Conservation (phyloP, 2,888 invertebrate species). For the Coenonympha glycerion region DNA sequence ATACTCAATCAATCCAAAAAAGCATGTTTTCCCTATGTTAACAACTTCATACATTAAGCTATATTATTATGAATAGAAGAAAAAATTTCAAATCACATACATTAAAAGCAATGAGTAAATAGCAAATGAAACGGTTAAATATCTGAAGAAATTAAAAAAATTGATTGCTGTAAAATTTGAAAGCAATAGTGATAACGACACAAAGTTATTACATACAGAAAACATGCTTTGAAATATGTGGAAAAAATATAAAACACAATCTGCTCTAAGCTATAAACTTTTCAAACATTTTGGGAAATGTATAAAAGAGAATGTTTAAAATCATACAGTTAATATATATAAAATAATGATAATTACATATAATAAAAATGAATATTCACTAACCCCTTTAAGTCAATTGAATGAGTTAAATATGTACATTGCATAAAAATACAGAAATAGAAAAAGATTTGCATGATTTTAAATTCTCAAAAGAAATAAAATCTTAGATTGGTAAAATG, state of each 20-base stretch:
- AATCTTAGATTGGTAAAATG: constrained; percentile 32
- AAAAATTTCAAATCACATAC: too few relatives aligned
- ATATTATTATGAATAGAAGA: too few relatives aligned
- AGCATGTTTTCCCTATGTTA: constrained; percentile 51
- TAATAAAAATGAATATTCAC: too few relatives aligned
- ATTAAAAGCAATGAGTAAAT: constrained; percentile 33
- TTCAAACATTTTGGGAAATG: constrained; percentile 37
- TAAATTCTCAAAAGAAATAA: constrained; percentile 16
- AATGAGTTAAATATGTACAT: too few relatives aligned
- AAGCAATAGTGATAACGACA: constrained; percentile 47
- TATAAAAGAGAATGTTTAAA: constrained; percentile 38
- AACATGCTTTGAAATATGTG: constrained; percentile 58
- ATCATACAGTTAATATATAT: constrained; percentile 43
- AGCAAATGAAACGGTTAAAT: constrained; percentile 38
- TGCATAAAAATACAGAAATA: too few relatives aligned
- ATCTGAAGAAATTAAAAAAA: constrained; percentile 35
- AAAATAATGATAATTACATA: too few relatives aligned
- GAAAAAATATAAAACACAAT: constrained; percentile 27
- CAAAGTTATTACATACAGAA: constrained; percentile 47
- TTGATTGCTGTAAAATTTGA: constrained; percentile 33
- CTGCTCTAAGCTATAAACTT: constrained; percentile 25
- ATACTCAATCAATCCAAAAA: constrained; percentile 27
- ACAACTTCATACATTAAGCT: constrained; percentile 24
- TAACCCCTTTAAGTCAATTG: too few relatives aligned
- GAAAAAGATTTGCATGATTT: constrained; percentile 36